A percentile compares a stretch with the other conserved stretches of the same genome.
phyloP scores from a whole-genome alignment of 2,888 invertebrate genomes.

The Himalopsyche anomala region DNA sequence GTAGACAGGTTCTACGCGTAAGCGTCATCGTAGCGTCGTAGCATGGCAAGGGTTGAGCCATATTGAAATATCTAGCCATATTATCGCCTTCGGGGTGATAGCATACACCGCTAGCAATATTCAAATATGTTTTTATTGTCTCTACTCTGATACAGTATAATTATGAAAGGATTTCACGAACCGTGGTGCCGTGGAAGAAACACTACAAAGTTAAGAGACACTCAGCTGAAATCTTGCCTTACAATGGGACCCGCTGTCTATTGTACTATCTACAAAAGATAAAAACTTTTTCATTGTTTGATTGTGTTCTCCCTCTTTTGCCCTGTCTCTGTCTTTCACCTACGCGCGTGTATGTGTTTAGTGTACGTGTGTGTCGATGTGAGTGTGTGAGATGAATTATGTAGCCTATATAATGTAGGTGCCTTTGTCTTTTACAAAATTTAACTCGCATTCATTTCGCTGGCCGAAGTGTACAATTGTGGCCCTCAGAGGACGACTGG shows the following conservation, averaged over 20 bases:
- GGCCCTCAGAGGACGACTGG: conserved; percentile 57
- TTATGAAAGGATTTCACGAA: conserved; percentile 62
- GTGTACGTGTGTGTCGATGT: conserved; percentile 59
- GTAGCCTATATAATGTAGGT: conserved; percentile 56
- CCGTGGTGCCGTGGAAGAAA: conserved; percentile 62
- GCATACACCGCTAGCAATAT: conserved; percentile 43
- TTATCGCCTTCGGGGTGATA: conserved; percentile 33
- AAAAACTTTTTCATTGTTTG: conserved; percentile 66
- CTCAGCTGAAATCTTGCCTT: conserved; percentile 65
- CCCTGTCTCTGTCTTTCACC: conserved; percentile 41
- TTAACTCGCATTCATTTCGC: conserved; percentile 66
- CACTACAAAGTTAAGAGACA: conserved; percentile 66
- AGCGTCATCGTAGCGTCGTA: not conserved
- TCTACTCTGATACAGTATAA: conserved; percentile 62
- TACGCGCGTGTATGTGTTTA: conserved; percentile 57
- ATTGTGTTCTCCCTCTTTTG: conserved; percentile 64
- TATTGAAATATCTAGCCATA: conserved; percentile 32
- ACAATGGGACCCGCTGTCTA: conserved; percentile 65
- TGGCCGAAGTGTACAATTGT: conserved; percentile 65
- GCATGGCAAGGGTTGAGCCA: not conserved
- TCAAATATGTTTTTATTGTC: conserved; percentile 55
- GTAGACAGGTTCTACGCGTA: conserved; percentile 4
- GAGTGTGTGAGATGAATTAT: conserved; percentile 65
- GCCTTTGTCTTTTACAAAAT: conserved; percentile 66
- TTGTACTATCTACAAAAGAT: conserved; percentile 66